Conservation (phyloP, 2,888 invertebrate species). For the Cactoblastis cactorum region DNA sequence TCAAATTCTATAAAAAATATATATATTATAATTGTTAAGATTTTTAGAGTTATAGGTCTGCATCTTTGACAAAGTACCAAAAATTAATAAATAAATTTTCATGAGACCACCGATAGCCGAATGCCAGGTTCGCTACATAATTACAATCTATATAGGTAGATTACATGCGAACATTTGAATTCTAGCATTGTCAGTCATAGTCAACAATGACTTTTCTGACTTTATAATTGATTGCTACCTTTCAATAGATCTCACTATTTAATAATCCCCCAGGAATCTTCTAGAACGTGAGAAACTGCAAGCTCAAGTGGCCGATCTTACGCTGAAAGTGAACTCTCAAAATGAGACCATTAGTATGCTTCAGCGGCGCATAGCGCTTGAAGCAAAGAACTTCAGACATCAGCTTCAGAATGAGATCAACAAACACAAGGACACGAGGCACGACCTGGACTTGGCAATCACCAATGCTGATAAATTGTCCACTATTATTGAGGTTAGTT, state of each 20-base stretch:
- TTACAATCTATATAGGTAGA: no score
- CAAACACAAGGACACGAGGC: constrained; percentile 84
- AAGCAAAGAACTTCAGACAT: constrained; percentile 86
- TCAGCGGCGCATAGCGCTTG: constrained; percentile 84
- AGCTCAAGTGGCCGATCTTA: constrained; percentile 79
- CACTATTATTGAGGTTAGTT: constrained; percentile 78
- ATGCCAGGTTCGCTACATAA: no score
- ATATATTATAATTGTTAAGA: no score
- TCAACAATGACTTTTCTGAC: no score
- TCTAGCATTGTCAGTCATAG: no score
- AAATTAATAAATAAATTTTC: no score
- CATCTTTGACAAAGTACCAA: no score
- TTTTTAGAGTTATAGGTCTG: no score
- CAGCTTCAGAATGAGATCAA: constrained; percentile 84
- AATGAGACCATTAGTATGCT: constrained; percentile 81
- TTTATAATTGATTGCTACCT: no score
- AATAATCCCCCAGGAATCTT: constrained; percentile 71
- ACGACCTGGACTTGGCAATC: constrained; percentile 81
- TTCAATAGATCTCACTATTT: not conserved
- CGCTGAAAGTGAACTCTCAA: constrained; percentile 79
- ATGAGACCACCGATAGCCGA: no score
- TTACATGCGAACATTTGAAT: no score
- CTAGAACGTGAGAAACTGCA: constrained; percentile 86
- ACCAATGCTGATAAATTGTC: constrained; percentile 81
- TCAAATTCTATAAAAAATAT: no score